A percentile compares a stretch with the other conserved stretches of the same genome.
These are phyloP conservation scores for Panulirus ornatus DNA, from an alignment of 1,140 invertebrate genomes.

Conservation along the genomic window DNA sequence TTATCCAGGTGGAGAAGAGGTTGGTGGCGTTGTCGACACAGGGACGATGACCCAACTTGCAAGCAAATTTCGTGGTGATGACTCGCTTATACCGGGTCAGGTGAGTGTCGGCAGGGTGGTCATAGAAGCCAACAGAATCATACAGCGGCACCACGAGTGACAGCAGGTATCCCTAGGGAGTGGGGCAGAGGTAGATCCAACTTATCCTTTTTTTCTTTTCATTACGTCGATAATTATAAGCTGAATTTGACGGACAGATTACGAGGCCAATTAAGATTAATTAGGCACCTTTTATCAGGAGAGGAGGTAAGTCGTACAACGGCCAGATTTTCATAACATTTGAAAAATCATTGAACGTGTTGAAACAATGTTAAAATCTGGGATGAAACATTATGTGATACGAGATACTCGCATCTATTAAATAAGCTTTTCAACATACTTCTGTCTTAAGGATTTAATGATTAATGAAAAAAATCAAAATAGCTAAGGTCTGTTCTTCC, in stretches of 20 bases:
- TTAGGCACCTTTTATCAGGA: too few species aligned
- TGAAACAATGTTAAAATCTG: too few species aligned
- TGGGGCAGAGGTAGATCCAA: not conserved
- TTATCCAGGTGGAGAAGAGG: not conserved
- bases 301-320: too few species aligned
- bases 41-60: constrained; percentile 68
- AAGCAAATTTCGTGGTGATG: constrained; percentile 57
- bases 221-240: not conserved
- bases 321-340: too few species aligned
- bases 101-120: constrained; percentile 68
- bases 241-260: too few species aligned
- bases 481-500: too few species aligned
- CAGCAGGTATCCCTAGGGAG: constrained; percentile 17
- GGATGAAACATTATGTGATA: too few species aligned
- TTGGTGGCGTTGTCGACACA: constrained; percentile 75
- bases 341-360: too few species aligned
- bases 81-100: constrained; percentile 70
- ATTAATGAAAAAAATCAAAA: too few species aligned
- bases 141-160: constrained; percentile 71
- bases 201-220: not conserved
- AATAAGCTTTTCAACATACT: too few species aligned
- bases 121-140: constrained; percentile 69
- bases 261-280: too few species aligned
- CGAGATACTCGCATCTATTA: too few species aligned
- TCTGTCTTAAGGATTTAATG: not conserved